phyloP scores from a whole-genome alignment of 2,113 vertebrate genomes.

The Vanacampus margaritifer region DNA sequence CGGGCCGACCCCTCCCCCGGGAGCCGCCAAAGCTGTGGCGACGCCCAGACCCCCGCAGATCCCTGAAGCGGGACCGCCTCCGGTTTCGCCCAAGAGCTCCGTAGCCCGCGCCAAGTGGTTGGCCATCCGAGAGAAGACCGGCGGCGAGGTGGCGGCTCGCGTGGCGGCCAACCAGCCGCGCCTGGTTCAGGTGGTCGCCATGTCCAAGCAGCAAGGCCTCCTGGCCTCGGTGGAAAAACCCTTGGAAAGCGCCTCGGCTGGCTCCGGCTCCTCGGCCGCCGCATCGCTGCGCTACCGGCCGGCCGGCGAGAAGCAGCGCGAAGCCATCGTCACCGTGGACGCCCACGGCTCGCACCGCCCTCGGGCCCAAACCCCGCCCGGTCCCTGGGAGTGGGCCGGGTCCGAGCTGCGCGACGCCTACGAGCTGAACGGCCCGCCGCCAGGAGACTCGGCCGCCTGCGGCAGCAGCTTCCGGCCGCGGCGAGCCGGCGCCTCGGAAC shows the following conservation, averaged over 20 bases:
- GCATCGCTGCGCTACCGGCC: constrained; percentile 79
- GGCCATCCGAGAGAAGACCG: constrained; percentile 82
- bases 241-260: constrained; percentile 77
- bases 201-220: constrained; percentile 85
- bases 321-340: constrained; percentile 84
- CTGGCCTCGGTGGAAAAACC: constrained; percentile 71
- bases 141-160: constrained; percentile 29
- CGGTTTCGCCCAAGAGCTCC: constrained; percentile 73
- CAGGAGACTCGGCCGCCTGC: constrained; percentile 32
- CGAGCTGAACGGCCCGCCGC: constrained; percentile 76
- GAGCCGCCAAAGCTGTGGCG: constrained; percentile 78
- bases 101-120: constrained; percentile 90
- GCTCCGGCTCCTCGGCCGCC: constrained; percentile 62
- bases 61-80: constrained; percentile 76
- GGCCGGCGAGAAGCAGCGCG: constrained; percentile 69
- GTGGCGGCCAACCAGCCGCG: constrained; percentile 78
- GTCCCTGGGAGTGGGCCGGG: constrained; percentile 79
- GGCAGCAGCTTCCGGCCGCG: constrained; percentile 67
- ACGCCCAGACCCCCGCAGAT: constrained; percentile 82
- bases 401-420: constrained; percentile 59
- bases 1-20: constrained; percentile 56
- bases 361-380: constrained; percentile 68
- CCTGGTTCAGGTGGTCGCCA: constrained; percentile 85
- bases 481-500: constrained; percentile 45
- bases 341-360: constrained; percentile 87